Evolutionary conservation across 1,140 invertebrate genomes (phyloP).

Genomic region (Anagrus nilaparvatae): DNA sequence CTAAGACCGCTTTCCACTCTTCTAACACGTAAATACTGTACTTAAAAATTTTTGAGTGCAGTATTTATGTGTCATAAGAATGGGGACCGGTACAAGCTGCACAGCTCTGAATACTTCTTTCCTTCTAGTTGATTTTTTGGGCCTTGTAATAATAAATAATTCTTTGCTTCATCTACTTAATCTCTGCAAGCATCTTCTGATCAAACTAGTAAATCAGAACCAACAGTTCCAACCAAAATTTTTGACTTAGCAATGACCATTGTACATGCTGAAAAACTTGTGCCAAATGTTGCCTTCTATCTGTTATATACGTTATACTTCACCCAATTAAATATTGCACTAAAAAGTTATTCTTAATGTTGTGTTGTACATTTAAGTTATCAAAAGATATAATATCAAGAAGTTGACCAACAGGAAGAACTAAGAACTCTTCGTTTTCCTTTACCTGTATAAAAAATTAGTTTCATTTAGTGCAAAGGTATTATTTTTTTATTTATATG

Average conservation of each 20-base stretch:
- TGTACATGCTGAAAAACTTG: constrained; percentile 95
- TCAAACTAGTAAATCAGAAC: constrained; percentile 88
- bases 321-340: constrained; percentile 97
- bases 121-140: constrained; percentile 82
- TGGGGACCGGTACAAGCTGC: no score
- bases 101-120: no score
- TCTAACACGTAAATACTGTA: no score
- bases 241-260: constrained; percentile 86
- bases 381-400: constrained; percentile 97
- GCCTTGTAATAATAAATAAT: constrained; percentile 91
- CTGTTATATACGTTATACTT: constrained; percentile 93
- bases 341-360: constrained; percentile 95
- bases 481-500: background rate
- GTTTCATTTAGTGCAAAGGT: background rate
- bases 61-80: no score
- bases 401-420: constrained; percentile 88
- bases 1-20: no score
- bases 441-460: constrained; percentile 66
- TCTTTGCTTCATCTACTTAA: constrained; percentile 96
- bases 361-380: constrained; percentile 91
- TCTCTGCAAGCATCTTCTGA: constrained; percentile 94
- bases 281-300: constrained; percentile 79
- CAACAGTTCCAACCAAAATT: constrained; percentile 95
- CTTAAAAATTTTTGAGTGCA: no score
- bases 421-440: constrained; percentile 95